Base-by-base conservation (phyloP, 1,140 invertebrate species). In the Drosophila watanabei region DNA sequence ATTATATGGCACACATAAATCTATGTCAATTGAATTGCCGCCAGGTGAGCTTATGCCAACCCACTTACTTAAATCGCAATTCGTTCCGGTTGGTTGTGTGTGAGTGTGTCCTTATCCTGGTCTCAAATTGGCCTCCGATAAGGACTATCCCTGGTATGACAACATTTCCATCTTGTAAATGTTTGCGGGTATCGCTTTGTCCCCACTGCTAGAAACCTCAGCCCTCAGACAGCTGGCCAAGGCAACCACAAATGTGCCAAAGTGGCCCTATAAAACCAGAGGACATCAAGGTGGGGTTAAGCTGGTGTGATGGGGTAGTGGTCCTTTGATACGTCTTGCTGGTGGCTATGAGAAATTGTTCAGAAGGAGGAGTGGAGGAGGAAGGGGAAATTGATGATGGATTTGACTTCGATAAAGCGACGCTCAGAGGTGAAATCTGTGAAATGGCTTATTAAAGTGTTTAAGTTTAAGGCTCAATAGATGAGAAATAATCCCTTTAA, bases 1-100 rank as follows among this genome's bases (percentile, higher is more conserved):
- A 82, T 82, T 79, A 79, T 65, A 79, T 54, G 61, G 37, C 30
- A 37, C 52, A 48, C 76, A 80, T 88, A 84, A 89, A 84, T 87
- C 75, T 48, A 35, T 69, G 80, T 51, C 73, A 56, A 66, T 72
- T 59, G 30, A 62, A 73, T 78, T 54, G 66, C 73, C 68, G 43
- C 52, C 52, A 68, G 58, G 58, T 65, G 18, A 59, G 49, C 18
- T 48, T 39, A 41, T n/a, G 24, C n/a, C 11, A 10, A 28, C 45
- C 28, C 39, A 72, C 60, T 64, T 45, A 79, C 66, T 79, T 72
- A 73, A 60, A 60, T 43, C 16, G 45, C 70, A 33, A 32, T 73
- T 37, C 54, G n/a, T 61, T 37, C 24, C 37, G 68, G 59, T 52
- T 52, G 43, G 37, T 6, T 60, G 68, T 9, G 41, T 18, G 41